Conservation (phyloP, 92 coral and sea anemone genomes). For the Paramuricea clavata region DNA sequence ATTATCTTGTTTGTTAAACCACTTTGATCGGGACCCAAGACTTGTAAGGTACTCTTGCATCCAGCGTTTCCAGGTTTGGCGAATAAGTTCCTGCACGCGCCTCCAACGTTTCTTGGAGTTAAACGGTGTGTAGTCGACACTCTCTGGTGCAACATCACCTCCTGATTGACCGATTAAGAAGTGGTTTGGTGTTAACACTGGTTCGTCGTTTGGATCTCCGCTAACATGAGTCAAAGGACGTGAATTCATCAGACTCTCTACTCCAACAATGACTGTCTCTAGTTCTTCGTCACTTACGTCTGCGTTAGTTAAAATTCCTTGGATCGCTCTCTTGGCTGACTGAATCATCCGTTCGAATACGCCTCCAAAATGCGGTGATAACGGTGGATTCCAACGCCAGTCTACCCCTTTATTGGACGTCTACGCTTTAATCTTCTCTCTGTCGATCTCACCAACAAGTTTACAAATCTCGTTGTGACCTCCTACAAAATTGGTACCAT, state of each 20-base stretch:
- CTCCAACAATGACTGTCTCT: not conserved
- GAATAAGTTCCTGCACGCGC: no score
- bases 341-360: slow-evolving; percentile 60
- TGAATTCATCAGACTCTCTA: slow-evolving; percentile 56
- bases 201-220: slow-evolving; percentile 64
- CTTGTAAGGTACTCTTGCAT: no score
- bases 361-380: slow-evolving; percentile 70
- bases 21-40: no score
- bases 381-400: slow-evolving; percentile 73
- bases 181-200: slow-evolving; percentile 67
- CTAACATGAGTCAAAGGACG: slow-evolving; percentile 61
- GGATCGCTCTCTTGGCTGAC: slow-evolving; percentile 39
- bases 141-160: slow-evolving; percentile 74
- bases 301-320: slow-evolving; percentile 12
- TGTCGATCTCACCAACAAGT: slow-evolving; percentile 56
- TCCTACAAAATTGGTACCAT: slow-evolving; percentile 50
- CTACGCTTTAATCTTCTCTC: slow-evolving; percentile 31
- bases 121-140: no score
- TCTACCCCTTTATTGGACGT: slow-evolving; percentile 64
- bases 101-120: no score
- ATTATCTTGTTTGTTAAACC: no score
- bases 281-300: slow-evolving; percentile 28
- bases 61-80: no score
- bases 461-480: no score
- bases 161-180: slow-evolving; percentile 73